Evolutionary conservation across 2,888 invertebrate genomes (phyloP), one percentile per base, ranked within the genome.

Genomic region (Chaetogeoica ovagalla): DNA sequence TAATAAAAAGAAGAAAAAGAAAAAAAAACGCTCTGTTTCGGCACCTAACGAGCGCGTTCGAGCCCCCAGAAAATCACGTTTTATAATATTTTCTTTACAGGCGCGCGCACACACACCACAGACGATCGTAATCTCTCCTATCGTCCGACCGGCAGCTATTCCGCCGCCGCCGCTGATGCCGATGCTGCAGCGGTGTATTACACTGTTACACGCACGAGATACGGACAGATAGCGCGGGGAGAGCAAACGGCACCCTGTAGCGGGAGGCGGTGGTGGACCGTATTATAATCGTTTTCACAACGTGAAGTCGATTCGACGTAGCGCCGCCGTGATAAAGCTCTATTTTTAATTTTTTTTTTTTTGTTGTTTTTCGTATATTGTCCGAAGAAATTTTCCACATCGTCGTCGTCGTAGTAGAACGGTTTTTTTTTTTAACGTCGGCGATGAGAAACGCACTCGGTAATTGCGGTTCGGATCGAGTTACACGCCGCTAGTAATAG

Each of bases 31-130:
- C 62, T 19, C n/a, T 13, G 55, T 74, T 65, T 74, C 74, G 74
- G 74, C 74, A 74, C 74, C 74, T 74, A 74, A 74, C 74, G 65
- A 74, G 74, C 74, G 72, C 60, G 43, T 43, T 30, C 23, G 43
- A 19, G 60, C 23, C 3, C 2, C 17, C 37, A n/a, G 15, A 37
- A 65, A 65, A 74, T 65, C 74, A 74, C 74, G 73, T 73, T 37
- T n/a, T 17, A 69, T 13, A 30, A 30, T 30, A 30, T 30, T 30
- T 30, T 30, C 30, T 30, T 30, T 30, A 30, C 30, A 30, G 2
- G 4, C 21, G 13, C 23, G 23, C 60, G 11, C 60, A 13, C 60
- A 55, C n/a, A 59, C 21, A 39, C 52, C 9, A 23, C 23, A 23
- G 1, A 15, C 0, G 37, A 70, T 39, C 21, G 39, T 43, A 19